These are phyloP conservation scores for Drosophila rufa DNA, from an alignment of 1,140 invertebrate species.

Conservation along the genomic window DNA sequence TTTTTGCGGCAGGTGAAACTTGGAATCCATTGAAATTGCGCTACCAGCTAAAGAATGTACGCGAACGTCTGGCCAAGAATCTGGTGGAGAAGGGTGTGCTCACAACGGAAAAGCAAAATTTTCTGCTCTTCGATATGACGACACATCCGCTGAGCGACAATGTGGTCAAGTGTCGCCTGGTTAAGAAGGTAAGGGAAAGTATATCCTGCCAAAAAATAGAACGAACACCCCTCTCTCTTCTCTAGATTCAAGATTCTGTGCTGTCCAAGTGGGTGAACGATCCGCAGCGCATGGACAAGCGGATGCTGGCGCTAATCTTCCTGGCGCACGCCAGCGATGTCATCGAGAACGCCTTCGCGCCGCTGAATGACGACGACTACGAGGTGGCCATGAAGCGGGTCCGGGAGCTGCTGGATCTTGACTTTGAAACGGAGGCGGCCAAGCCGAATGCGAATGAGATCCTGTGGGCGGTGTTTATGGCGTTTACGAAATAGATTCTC, in stretches of 20 bases:
- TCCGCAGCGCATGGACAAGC: constrained; percentile 98
- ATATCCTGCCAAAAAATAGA: not conserved
- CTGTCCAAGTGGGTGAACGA: constrained; percentile 98
- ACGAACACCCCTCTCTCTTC: not conserved
- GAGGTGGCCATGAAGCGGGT: constrained; percentile 99
- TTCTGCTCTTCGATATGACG: constrained; percentile 99
- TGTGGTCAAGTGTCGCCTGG: constrained; percentile 97
- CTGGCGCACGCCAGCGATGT: constrained; percentile 99
- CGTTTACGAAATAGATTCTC: constrained; percentile 96
- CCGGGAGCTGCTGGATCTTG: constrained; percentile 96
- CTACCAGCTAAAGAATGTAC: constrained; percentile 99
- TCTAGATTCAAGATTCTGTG: constrained; percentile 97
- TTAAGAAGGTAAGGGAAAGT: constrained; percentile 92
- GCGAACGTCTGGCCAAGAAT: constrained; percentile 99
- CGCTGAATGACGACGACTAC: constrained; percentile 99
- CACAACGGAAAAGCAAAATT: constrained; percentile 99
- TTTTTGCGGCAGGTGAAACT: constrained; percentile 93
- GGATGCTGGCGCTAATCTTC: constrained; percentile 96
- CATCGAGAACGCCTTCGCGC: constrained; percentile 99
- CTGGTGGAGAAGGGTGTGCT: constrained; percentile 99
- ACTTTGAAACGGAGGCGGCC: constrained; percentile 97
- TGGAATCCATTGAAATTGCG: constrained; percentile 99
- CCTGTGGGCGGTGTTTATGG: constrained; percentile 99
- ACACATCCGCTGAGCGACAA: constrained; percentile 99
- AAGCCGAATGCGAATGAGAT: constrained; percentile 95